Evolutionary conservation across 2,797 vertebrate genomes (phyloP).

Genomic region (Gymnothorax reevesii): DNA sequence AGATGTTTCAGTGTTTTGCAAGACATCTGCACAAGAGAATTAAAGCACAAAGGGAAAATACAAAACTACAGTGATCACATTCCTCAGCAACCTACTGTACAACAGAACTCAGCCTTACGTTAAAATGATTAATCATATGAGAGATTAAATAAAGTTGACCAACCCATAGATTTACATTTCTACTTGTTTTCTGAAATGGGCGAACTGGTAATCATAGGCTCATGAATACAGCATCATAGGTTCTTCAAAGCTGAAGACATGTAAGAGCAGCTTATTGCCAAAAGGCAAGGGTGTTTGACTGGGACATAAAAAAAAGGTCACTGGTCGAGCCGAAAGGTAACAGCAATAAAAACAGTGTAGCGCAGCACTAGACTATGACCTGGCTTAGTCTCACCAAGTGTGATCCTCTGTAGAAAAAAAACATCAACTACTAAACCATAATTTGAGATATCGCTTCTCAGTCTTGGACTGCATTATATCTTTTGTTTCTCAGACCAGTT

Average conservation of each 20-base stretch:
- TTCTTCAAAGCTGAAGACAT: not conserved
- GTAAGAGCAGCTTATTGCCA: too few relatives aligned
- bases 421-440: too few relatives aligned
- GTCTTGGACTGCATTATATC: not conserved
- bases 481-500: conserved; percentile 12
- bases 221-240: not conserved
- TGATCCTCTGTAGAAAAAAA: too few relatives aligned
- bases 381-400: too few relatives aligned
- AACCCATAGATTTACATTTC: not conserved
- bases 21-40: not conserved
- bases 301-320: too few relatives aligned
- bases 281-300: too few relatives aligned
- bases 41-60: not conserved
- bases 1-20: not conserved
- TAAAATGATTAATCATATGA: not conserved
- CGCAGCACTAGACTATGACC: too few relatives aligned
- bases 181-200: not conserved
- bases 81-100: not conserved
- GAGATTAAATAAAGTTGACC: not conserved
- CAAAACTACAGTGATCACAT: not conserved
- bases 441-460: not conserved
- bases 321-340: too few relatives aligned
- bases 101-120: not conserved
- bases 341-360: too few relatives aligned
- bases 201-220: not conserved